Conservation (phyloP, 2,113 vertebrate species). For the Semicossyphus pulcher region DNA sequence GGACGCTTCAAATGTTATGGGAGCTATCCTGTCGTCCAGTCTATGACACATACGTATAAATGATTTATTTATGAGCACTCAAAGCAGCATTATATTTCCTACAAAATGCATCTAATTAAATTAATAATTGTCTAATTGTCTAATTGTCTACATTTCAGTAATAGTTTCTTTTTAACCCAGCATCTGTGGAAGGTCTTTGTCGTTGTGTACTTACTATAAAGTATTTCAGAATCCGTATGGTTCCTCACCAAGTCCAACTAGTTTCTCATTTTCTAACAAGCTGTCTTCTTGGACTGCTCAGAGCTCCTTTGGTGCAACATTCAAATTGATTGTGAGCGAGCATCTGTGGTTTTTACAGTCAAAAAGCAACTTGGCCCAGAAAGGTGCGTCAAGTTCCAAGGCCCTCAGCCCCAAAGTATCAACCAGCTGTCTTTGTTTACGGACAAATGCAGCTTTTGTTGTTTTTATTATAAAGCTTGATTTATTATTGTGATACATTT, state of each 20-base stretch:
- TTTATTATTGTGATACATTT: background rate
- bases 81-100: background rate
- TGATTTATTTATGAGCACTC: too few relatives aligned
- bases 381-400: constrained; percentile 13
- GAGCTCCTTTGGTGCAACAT: constrained; percentile 14
- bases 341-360: constrained; percentile 27
- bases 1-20: too few relatives aligned
- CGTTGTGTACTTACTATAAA: background rate
- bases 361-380: constrained; percentile 16
- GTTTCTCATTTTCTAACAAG: constrained; percentile 25
- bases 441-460: background rate
- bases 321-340: constrained; percentile 12
- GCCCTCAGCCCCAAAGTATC: constrained; percentile 8
- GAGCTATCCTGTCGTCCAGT: too few relatives aligned
- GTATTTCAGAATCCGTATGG: constrained; percentile 15
- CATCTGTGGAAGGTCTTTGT: constrained; percentile 22
- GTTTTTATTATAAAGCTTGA: background rate
- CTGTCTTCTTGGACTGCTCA: constrained; percentile 8
- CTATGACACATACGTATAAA: too few relatives aligned
- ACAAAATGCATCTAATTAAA: background rate
- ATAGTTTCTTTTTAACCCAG: background rate
- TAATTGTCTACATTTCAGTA: background rate
- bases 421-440: constrained; percentile 45
- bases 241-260: constrained; percentile 2
- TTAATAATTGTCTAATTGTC: background rate